A percentile compares a stretch with the other conserved stretches of the same genome.
Conservation (phyloP, 2,113 vertebrate species). For the Heterochromis multidens region DNA sequence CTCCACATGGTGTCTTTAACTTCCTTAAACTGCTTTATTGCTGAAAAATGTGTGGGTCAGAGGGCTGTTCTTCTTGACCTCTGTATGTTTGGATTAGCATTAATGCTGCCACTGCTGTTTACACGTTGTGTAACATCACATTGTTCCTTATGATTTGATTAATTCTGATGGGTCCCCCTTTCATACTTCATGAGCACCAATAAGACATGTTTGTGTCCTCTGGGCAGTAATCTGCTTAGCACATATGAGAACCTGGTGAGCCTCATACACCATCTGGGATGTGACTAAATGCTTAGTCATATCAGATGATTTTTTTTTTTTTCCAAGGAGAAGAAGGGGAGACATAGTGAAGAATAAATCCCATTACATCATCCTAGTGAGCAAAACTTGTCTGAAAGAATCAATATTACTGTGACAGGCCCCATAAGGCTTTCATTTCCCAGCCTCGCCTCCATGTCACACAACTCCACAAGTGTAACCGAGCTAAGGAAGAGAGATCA, state of each 20-base stretch:
- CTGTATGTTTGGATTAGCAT: background rate
- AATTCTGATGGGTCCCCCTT: background rate
- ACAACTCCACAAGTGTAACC: background rate
- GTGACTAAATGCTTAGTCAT: conserved; percentile 33
- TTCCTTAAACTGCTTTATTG: background rate
- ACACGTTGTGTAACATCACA: background rate
- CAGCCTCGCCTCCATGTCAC: background rate
- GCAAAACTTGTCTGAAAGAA: conserved; percentile 14
- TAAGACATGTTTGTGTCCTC: background rate
- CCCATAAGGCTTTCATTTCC: background rate
- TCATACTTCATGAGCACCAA: background rate
- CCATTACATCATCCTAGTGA: background rate
- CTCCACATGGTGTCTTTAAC: background rate
- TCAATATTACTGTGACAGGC: conserved; percentile 9
- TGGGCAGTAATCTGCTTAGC: background rate
- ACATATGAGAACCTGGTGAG: background rate
- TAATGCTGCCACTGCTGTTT: background rate
- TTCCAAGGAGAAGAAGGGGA: background rate
- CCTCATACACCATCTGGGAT: conserved; percentile 4
- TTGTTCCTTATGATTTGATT: background rate
- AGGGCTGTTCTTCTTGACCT: background rate
- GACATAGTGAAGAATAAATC: conserved; percentile 3
- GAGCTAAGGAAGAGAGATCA: background rate
- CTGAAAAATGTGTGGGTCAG: background rate
- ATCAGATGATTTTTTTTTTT: background rate